Conservation (phyloP, 2,888 invertebrate genomes). For the Pterobdella sp. region DNA sequence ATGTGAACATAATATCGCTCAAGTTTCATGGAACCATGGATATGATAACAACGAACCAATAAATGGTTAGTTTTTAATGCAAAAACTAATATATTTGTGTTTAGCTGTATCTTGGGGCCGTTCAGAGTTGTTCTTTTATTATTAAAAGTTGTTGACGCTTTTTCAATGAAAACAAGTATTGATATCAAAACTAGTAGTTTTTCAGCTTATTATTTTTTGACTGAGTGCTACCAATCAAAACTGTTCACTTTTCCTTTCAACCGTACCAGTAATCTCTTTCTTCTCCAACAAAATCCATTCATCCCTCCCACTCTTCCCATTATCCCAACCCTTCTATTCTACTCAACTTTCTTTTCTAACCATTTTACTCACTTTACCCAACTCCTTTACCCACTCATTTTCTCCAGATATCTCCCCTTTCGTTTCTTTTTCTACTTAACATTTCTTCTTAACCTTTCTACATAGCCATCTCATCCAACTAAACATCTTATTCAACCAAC, state of each 20-base stretch:
- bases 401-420: background rate
- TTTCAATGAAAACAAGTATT: no score
- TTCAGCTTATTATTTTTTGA: no score
- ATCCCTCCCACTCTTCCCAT: background rate
- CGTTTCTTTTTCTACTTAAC: background rate
- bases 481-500: no score
- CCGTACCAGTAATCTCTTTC: background rate
- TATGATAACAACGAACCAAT: conserved; percentile 43
- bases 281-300: background rate
- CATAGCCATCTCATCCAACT: background rate
- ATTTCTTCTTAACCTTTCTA: background rate
- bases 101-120: no score
- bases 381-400: background rate
- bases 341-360: background rate
- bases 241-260: background rate
- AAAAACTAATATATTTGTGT: no score
- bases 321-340: background rate
- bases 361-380: background rate
- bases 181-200: no score
- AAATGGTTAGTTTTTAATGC: background rate
- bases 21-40: conserved; percentile 64
- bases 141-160: no score
- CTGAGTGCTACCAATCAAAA: no score
- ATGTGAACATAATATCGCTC: conserved; percentile 63
- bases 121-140: no score